Percentiles rank a stretch among this genome's conserved stretches.
These are phyloP conservation scores for Oceanodroma leucorhoa DNA, from an alignment of 2,797 vertebrate species.

Conservation along the genomic window DNA sequence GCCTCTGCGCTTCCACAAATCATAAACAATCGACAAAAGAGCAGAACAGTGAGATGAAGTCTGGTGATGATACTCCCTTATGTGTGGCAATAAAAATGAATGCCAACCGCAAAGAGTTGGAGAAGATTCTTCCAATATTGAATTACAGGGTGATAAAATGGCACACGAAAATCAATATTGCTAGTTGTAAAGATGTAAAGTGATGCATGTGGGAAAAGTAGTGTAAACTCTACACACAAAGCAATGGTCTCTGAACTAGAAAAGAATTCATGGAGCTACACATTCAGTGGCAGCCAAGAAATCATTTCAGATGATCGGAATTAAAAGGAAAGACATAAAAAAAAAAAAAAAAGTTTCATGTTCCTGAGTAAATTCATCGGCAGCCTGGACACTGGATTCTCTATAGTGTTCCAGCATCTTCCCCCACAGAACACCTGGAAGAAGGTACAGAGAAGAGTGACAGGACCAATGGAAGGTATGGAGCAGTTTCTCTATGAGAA, in stretches of 20 bases:
- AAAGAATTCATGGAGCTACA: background rate
- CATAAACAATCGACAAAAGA: background rate
- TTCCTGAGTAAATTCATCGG: background rate
- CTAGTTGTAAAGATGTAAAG: background rate
- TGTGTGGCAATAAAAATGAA: background rate
- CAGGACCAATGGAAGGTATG: background rate
- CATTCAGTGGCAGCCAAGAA: background rate
- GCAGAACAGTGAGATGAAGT: background rate
- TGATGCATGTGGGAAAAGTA: background rate
- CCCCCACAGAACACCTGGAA: background rate
- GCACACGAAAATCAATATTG: background rate
- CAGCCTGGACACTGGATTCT: background rate
- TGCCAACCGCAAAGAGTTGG: background rate
- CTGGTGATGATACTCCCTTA: background rate
- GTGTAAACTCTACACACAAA: background rate
- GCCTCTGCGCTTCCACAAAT: background rate
- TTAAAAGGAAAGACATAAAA: background rate
- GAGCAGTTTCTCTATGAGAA: background rate
- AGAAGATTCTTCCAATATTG: background rate
- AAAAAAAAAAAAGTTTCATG: background rate
- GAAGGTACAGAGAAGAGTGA: background rate
- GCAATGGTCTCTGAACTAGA: background rate
- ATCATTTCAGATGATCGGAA: background rate
- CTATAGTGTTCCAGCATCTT: background rate
- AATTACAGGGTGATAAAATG: background rate